A percentile compares a stretch with the other conserved stretches of the same genome.
phyloP scores from a whole-genome alignment of 2,797 vertebrate species.

The Menidia menidia region DNA sequence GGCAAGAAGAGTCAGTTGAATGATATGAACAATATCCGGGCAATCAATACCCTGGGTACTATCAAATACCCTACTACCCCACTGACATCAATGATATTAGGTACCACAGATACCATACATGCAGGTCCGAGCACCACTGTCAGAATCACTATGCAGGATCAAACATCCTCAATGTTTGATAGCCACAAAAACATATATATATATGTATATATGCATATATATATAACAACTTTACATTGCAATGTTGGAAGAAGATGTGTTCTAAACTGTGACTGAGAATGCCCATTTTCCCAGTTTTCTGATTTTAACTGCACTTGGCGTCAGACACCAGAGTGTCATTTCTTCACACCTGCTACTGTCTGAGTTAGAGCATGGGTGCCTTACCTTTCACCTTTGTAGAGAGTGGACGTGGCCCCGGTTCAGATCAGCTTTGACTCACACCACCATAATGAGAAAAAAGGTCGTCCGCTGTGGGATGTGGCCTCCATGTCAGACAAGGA shows the following conservation, averaged over 20 bases:
- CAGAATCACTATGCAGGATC: too few relatives aligned
- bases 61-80: too few relatives aligned
- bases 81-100: too few relatives aligned
- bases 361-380: constrained; percentile 20
- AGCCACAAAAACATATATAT: too few relatives aligned
- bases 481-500: constrained; percentile 41
- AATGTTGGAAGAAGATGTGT: not conserved
- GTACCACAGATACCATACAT: too few relatives aligned
- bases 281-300: not conserved
- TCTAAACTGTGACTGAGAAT: not conserved
- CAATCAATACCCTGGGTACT: too few relatives aligned
- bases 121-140: too few relatives aligned
- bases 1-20: too few relatives aligned
- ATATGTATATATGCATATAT: too few relatives aligned
- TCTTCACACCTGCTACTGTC: constrained; percentile 68
- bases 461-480: constrained; percentile 40
- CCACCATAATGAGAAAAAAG: constrained; percentile 61
- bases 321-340: constrained; percentile 16
- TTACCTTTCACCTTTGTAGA: constrained; percentile 52
- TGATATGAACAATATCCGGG: too few relatives aligned
- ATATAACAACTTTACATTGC: not conserved
- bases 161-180: too few relatives aligned
- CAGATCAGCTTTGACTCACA: constrained; percentile 21
- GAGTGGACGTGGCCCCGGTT: constrained; percentile 2
- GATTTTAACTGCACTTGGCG: constrained; percentile 5